phyloP scores from a whole-genome alignment of 2,888 invertebrate genomes.

The Synanthedon formicaeformis region DNA sequence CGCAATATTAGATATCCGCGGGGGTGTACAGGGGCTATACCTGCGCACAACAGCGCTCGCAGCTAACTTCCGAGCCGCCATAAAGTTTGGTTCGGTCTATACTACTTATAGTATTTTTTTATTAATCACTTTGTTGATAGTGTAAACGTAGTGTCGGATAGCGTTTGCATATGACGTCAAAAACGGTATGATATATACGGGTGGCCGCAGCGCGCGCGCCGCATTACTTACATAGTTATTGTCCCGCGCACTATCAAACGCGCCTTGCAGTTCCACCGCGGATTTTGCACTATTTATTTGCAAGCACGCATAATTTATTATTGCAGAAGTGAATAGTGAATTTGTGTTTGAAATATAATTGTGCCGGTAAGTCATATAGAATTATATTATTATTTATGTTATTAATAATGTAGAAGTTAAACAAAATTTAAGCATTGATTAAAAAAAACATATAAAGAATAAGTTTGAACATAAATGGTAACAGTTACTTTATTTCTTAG shows the following conservation, averaged over 20 bases:
- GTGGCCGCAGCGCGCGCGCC: constrained; percentile 40
- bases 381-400: too few species aligned
- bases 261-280: constrained; percentile 30
- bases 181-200: constrained; percentile 45
- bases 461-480: too few species aligned
- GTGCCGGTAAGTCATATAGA: constrained; percentile 24
- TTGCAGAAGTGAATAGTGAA: constrained; percentile 37
- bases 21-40: too few species aligned
- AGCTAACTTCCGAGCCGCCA: too few species aligned
- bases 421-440: too few species aligned
- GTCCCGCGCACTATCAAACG: constrained; percentile 37
- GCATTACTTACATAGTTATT: constrained; percentile 44
- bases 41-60: too few species aligned
- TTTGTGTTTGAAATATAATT: constrained; percentile 26
- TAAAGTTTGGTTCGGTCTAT: too few species aligned
- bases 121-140: constrained; percentile 18
- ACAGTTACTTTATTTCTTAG: too few species aligned
- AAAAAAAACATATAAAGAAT: too few species aligned
- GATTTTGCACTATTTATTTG: constrained; percentile 15
- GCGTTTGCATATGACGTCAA: constrained; percentile 42
- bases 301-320: constrained; percentile 12
- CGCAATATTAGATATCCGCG: too few species aligned
- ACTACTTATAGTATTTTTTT: constrained; percentile 9
- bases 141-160: constrained; percentile 4
- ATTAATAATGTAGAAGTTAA: too few species aligned